phyloP scores from a whole-genome alignment of 2,888 invertebrate genomes.

The Dryobotodes eremita region DNA sequence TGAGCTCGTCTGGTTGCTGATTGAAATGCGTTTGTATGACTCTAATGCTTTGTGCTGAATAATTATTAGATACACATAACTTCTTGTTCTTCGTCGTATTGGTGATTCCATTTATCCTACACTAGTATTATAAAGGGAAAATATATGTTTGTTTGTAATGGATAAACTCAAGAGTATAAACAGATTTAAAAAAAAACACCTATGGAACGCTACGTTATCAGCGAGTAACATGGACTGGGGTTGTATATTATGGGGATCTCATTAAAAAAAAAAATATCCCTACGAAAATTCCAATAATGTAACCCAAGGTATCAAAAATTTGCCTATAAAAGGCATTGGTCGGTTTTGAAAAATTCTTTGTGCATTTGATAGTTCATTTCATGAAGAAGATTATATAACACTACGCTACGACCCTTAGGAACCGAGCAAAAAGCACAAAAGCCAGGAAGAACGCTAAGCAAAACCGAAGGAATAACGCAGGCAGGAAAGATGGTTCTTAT shows the following conservation, averaged over 20 bases:
- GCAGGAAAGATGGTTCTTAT: not conserved
- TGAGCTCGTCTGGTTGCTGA: slow-evolving; percentile 77
- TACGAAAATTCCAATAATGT: not conserved
- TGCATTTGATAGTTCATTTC: too few relatives aligned
- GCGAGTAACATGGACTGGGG: not conserved
- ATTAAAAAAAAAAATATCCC: not conserved
- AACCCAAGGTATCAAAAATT: not conserved
- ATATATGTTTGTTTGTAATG: too few relatives aligned
- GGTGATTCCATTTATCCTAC: not conserved
- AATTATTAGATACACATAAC: slow-evolving; percentile 47
- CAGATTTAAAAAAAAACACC: not conserved
- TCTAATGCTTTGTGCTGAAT: slow-evolving; percentile 60
- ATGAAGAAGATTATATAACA: too few relatives aligned
- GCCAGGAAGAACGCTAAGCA: too few relatives aligned
- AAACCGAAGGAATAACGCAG: not conserved
- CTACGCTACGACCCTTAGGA: not conserved
- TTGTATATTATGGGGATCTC: too few relatives aligned
- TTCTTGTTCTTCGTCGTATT: not conserved
- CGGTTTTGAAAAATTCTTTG: too few relatives aligned
- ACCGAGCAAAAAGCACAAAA: too few relatives aligned
- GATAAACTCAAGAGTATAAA: too few relatives aligned
- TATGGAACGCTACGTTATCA: not conserved
- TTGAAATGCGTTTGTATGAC: slow-evolving; percentile 78
- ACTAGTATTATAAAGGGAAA: not conserved
- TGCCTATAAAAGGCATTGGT: too few relatives aligned